phyloP scores from a whole-genome alignment of 2,888 invertebrate genomes.

The Apeira syringaria region DNA sequence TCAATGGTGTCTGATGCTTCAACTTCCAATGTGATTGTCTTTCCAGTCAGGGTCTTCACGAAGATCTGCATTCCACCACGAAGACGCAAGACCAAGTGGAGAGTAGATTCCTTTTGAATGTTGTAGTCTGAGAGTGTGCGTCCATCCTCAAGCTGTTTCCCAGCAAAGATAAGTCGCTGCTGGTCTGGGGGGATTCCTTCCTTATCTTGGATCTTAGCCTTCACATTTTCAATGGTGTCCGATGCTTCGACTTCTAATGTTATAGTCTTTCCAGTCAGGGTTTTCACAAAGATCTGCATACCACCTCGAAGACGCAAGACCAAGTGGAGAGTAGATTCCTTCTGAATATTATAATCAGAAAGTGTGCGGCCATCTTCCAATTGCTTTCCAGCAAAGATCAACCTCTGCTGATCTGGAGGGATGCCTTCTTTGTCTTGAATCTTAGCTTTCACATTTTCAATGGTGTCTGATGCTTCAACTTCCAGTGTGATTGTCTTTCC shows the following conservation, averaged over 20 bases:
- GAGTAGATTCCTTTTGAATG: conserved; percentile 66
- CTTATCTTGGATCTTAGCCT: conserved; percentile 63
- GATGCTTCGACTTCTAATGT: conserved; percentile 59
- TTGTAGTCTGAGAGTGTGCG: conserved; percentile 67
- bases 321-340: conserved; percentile 57
- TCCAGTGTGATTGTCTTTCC: conserved; percentile 62
- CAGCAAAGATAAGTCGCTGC: conserved; percentile 59
- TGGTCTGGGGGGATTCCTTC: conserved; percentile 66
- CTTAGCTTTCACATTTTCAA: conserved; percentile 69
- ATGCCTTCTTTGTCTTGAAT: conserved; percentile 69
- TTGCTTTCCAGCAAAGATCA: conserved; percentile 63
- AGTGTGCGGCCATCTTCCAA: conserved; percentile 60
- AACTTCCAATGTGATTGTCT: conserved; percentile 59
- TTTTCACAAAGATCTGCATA: conserved; percentile 69
- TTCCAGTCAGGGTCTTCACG: conserved; percentile 59
- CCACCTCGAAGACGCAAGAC: conserved; percentile 60
- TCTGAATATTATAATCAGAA: conserved; percentile 62
- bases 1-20: conserved; percentile 62
- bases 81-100: conserved; percentile 62
- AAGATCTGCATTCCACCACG: conserved; percentile 67
- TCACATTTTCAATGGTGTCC: conserved; percentile 64
- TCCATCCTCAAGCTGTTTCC: conserved; percentile 66
- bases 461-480: conserved; percentile 63
- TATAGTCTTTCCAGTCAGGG: conserved; percentile 60
- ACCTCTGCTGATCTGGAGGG: conserved; percentile 63